Percentiles rank a stretch among this genome's conserved stretches.
phyloP scores from a whole-genome alignment of 2,113 vertebrate species.

The Serinus canaria region DNA sequence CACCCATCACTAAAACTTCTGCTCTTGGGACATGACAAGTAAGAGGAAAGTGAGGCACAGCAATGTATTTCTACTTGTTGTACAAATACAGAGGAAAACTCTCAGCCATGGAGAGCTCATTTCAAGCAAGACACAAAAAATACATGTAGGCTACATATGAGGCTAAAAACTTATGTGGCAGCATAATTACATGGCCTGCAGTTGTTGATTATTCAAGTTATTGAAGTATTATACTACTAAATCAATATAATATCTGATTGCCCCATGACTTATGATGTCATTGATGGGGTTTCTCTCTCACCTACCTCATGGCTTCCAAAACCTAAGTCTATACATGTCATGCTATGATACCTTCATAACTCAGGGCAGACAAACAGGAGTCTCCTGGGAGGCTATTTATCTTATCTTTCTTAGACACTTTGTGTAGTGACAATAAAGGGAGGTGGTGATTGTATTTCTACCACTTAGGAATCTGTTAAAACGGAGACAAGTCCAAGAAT shows the following conservation, averaged over 20 bases:
- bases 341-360: background rate
- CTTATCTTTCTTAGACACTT: background rate
- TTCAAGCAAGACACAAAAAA: background rate
- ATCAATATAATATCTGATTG: background rate
- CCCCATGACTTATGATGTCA: background rate
- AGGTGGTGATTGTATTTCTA: background rate
- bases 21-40: background rate
- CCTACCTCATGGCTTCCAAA: background rate
- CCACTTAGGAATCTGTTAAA: background rate
- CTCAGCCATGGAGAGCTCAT: background rate
- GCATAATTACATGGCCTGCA: background rate
- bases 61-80: background rate
- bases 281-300: background rate
- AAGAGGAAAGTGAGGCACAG: background rate
- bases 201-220: background rate
- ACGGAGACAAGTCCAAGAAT: background rate
- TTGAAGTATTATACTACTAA: conserved; percentile 1
- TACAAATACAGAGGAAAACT: background rate
- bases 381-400: background rate
- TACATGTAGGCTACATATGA: background rate
- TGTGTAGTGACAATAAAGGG: background rate
- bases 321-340: background rate
- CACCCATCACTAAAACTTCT: background rate
- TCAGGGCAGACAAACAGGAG: background rate
- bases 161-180: background rate